phyloP scores from a whole-genome alignment of 2,888 invertebrate species.

The Ormyrus labotus region DNA sequence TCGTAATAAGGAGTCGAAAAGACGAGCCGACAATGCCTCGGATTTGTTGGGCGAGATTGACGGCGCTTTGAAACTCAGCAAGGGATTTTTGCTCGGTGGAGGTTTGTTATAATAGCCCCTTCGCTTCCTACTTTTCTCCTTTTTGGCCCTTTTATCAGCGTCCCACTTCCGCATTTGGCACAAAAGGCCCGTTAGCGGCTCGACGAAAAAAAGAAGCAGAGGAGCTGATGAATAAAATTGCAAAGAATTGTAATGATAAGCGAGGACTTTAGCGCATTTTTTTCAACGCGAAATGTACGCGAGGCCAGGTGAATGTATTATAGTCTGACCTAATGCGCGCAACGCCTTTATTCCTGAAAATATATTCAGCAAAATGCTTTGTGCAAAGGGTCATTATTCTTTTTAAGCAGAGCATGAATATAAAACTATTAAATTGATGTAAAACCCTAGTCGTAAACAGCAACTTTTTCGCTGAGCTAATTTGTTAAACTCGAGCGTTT shows the following conservation, averaged over 20 bases:
- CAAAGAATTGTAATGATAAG: constrained; percentile 40
- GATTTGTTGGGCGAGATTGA: constrained; percentile 82
- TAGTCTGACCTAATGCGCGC: not conserved
- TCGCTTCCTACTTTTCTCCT: constrained; percentile 36
- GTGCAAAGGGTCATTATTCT: not conserved
- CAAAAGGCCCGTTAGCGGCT: constrained; percentile 5
- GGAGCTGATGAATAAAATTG: constrained; percentile 8
- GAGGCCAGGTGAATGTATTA: not conserved
- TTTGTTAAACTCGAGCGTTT: too few species aligned
- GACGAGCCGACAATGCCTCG: constrained; percentile 49
- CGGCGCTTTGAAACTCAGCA: constrained; percentile 78
- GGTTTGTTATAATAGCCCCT: constrained; percentile 68
- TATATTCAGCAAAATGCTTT: constrained; percentile 15
- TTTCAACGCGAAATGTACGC: constrained; percentile 4
- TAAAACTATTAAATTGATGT: constrained; percentile 6
- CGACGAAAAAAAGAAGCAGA: not conserved
- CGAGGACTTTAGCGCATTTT: constrained; percentile 24
- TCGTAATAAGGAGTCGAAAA: constrained; percentile 39
- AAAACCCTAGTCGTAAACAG: too few species aligned
- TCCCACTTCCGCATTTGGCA: constrained; percentile 21
- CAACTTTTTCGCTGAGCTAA: too few species aligned
- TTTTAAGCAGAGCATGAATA: constrained; percentile 8
- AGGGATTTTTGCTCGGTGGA: constrained; percentile 80
- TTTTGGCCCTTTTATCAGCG: constrained; percentile 35
- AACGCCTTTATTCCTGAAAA: not conserved